Percentiles rank a stretch among this genome's conserved stretches.
Evolutionary conservation across 2,797 vertebrate species (phyloP).

Genomic region (Lithobates sylvaticus): DNA sequence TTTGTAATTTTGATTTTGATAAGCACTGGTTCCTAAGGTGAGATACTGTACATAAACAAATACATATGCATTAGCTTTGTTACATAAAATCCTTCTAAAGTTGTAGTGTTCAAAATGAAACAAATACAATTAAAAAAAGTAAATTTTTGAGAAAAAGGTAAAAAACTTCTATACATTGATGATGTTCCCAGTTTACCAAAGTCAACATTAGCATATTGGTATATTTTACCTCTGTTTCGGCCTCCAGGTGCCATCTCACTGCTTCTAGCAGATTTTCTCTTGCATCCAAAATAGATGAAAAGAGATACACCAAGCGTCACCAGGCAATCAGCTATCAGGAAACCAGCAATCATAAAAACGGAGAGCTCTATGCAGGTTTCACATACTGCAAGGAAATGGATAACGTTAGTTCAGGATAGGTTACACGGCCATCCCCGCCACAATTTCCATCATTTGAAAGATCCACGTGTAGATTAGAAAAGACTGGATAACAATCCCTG

Average conservation of each 20-base stretch:
- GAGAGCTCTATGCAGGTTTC: constrained; percentile 73
- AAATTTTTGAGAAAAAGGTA: too few species aligned
- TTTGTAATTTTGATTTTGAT: neutral
- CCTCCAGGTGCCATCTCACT: constrained; percentile 45
- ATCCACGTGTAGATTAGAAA: too few species aligned
- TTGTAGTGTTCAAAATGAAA: too few species aligned
- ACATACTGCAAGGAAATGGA: constrained; percentile 70
- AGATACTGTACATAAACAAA: too few species aligned
- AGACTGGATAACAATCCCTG: too few species aligned
- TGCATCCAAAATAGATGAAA: constrained; percentile 76
- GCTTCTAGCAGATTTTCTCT: constrained; percentile 59
- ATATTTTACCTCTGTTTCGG: constrained; percentile 68
- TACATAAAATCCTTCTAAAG: too few species aligned
- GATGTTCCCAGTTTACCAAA: too few species aligned
- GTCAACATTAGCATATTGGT: neutral
- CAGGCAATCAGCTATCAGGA: constrained; percentile 70
- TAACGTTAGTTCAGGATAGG: neutral
- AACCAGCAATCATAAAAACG: neutral
- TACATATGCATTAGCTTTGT: too few species aligned
- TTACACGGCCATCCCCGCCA: neutral
- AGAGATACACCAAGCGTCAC: constrained; percentile 74
- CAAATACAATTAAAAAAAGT: too few species aligned
- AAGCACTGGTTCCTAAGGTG: too few species aligned
- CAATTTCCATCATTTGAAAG: neutral
- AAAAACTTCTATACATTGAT: too few species aligned